These are phyloP conservation scores for Eupsilia transversa DNA, from an alignment of 2,888 invertebrate genomes.

Conservation along the genomic window DNA sequence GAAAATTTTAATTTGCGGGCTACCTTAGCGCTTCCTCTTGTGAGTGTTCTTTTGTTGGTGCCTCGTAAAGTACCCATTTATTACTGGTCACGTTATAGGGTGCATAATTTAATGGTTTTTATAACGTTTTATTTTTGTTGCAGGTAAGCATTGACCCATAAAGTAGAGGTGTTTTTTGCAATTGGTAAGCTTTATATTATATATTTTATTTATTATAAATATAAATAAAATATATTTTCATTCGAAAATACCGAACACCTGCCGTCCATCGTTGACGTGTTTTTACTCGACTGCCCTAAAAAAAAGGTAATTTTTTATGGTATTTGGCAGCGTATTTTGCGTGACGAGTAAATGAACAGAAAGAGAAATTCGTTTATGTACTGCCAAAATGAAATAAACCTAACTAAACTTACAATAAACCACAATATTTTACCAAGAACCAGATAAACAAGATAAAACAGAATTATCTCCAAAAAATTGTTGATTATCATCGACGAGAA, in stretches of 20 bases:
- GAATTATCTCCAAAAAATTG: constrained; percentile 43
- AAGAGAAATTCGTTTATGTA: background rate
- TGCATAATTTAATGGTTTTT: constrained; percentile 28
- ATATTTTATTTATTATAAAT: no score
- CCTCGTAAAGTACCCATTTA: constrained; percentile 4
- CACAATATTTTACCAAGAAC: background rate
- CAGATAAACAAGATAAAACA: constrained; percentile 14
- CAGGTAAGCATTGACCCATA: constrained; percentile 42
- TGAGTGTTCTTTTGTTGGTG: background rate
- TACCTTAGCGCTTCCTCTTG: background rate
- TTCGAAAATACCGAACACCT: no score
- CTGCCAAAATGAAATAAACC: background rate
- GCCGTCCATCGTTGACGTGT: background rate
- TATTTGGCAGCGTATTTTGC: background rate
- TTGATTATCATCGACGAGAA: constrained; percentile 60
- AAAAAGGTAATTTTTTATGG: background rate
- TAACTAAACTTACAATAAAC: background rate
- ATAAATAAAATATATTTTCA: background rate
- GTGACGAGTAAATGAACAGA: no score
- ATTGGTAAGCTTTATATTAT: constrained; percentile 3
- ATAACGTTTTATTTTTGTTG: constrained; percentile 42
- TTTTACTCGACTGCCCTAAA: background rate
- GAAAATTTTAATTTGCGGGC: background rate
- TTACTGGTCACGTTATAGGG: constrained; percentile 27
- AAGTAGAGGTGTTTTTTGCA: background rate